Conservation (phyloP, 2,113 vertebrate genomes). For the Melanocharis versteri region DNA sequence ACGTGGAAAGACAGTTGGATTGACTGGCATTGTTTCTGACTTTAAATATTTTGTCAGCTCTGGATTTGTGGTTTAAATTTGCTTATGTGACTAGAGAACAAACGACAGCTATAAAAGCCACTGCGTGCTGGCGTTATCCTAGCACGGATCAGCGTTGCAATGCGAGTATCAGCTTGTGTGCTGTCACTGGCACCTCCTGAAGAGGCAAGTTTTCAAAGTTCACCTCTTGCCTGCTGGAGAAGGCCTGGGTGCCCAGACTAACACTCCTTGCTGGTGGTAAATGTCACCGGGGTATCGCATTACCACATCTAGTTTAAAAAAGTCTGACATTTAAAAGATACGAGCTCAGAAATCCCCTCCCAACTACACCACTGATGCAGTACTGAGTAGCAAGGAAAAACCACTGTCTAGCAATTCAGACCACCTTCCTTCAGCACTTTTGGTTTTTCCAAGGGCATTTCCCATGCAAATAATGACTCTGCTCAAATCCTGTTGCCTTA, state of each 20-base stretch:
- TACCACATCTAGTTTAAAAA: conserved; percentile 17
- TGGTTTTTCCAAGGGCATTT: neutral
- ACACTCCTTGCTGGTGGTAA: conserved; percentile 20
- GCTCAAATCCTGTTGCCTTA: neutral
- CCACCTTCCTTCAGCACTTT: neutral
- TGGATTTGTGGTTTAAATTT: neutral
- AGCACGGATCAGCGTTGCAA: neutral
- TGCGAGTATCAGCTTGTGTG: neutral
- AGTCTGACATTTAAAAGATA: conserved; percentile 48
- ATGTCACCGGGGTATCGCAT: conserved; percentile 26
- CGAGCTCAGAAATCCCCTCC: neutral
- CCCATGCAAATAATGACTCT: neutral
- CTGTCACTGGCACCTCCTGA: neutral
- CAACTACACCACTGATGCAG: neutral
- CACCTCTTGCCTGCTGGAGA: conserved; percentile 45
- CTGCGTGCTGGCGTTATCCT: neutral
- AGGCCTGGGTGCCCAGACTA: neutral
- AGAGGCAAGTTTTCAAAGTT: conserved; percentile 20
- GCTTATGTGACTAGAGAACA: neutral
- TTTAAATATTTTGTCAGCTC: conserved; percentile 8
- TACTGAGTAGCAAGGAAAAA: neutral
- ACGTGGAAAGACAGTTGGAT: conserved; percentile 7
- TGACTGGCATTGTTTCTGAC: conserved; percentile 32
- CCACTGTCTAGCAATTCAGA: neutral
- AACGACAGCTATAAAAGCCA: neutral